Percentiles rank a stretch among this genome's conserved stretches.
Evolutionary conservation across 2,888 invertebrate genomes (phyloP).

Genomic region (Acanthosoma haemorrhoidale): DNA sequence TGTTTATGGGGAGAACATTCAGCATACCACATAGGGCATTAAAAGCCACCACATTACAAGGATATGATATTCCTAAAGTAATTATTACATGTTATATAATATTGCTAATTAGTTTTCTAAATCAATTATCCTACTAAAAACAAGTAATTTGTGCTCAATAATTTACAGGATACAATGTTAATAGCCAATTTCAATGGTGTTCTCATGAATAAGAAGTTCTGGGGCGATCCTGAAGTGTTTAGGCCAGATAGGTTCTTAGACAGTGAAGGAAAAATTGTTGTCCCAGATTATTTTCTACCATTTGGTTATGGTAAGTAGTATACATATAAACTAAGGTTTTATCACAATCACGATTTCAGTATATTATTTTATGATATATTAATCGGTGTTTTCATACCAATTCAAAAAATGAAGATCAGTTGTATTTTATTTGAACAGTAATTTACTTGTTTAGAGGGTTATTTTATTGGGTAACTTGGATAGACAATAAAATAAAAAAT

Average conservation of each 20-base stretch:
- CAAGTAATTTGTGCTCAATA: not conserved
- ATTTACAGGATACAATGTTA: slow-evolving; percentile 69
- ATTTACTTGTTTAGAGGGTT: too few relatives aligned
- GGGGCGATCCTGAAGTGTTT: slow-evolving; percentile 65
- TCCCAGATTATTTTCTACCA: slow-evolving; percentile 67
- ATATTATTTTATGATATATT: too few relatives aligned
- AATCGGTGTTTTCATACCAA: too few relatives aligned
- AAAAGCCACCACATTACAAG: slow-evolving; percentile 63
- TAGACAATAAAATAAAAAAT: too few relatives aligned
- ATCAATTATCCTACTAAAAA: not conserved
- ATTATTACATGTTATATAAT: slow-evolving; percentile 33
- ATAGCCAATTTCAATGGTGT: slow-evolving; percentile 68
- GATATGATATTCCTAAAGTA: slow-evolving; percentile 72
- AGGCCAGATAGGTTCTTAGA: slow-evolving; percentile 67
- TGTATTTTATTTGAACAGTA: too few relatives aligned
- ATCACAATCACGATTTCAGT: too few relatives aligned
- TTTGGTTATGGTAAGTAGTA: slow-evolving; percentile 61
- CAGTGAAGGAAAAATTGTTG: slow-evolving; percentile 53
- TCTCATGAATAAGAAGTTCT: slow-evolving; percentile 61
- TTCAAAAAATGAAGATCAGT: too few relatives aligned
- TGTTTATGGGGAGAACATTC: slow-evolving; percentile 73
- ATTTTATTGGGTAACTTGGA: too few relatives aligned
- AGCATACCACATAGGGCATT: slow-evolving; percentile 75
- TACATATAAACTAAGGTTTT: not conserved
- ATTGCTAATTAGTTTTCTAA: not conserved